Evolutionary conservation across 35 echinoderm and acorn worm species (phyloP).

Genomic region (Amphiura filiformis): DNA sequence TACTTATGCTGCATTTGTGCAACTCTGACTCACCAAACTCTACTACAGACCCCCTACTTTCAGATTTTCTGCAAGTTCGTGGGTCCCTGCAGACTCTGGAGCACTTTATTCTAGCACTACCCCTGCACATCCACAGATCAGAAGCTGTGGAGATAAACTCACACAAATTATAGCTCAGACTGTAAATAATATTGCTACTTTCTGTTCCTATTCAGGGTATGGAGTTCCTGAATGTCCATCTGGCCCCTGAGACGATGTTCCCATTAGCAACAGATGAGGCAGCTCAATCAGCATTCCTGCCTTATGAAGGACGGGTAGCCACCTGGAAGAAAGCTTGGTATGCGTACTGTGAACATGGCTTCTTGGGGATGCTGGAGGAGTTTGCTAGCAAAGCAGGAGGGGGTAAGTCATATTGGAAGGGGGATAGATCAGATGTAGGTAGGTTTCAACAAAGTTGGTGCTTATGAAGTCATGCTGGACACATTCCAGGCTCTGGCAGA

Average conservation of each 20-base stretch:
- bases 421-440: too few relatives aligned
- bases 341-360: conserved; percentile 75
- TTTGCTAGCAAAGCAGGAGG: conserved; percentile 49
- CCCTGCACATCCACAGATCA: too few relatives aligned
- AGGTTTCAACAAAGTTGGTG: not conserved
- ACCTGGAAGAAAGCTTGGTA: conserved; percentile 90
- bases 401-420: conserved; percentile 37
- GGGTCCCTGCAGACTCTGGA: too few relatives aligned
- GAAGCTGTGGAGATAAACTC: too few relatives aligned
- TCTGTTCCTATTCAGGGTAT: conserved; percentile 47
- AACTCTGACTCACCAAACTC: too few relatives aligned
- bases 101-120: too few relatives aligned
- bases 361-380: conserved; percentile 77
- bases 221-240: conserved; percentile 63
- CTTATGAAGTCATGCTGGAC: not conserved
- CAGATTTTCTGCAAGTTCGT: too few relatives aligned
- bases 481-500: not conserved
- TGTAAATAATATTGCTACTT: too few relatives aligned
- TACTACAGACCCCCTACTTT: too few relatives aligned
- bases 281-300: conserved; percentile 84
- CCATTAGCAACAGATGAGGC: conserved; percentile 72
- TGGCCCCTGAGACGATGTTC: conserved; percentile 66
- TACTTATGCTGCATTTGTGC: too few relatives aligned
- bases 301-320: conserved; percentile 42
- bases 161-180: too few relatives aligned